phyloP scores from a whole-genome alignment of 2,113 vertebrate genomes.

The Nothocercus julius region DNA sequence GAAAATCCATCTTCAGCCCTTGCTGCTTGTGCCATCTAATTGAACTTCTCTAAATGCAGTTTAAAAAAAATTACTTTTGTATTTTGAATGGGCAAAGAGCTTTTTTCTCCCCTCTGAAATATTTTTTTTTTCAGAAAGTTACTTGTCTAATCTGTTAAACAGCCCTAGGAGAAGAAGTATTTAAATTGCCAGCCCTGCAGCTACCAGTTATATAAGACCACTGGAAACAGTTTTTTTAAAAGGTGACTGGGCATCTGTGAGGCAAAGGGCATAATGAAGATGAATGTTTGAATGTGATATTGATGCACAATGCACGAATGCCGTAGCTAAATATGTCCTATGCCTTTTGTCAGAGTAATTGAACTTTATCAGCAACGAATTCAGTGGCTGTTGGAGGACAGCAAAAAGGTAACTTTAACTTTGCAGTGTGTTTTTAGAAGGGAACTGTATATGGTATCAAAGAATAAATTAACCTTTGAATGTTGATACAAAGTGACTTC shows the following conservation, averaged over 20 bases:
- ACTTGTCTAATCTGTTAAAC: neutral
- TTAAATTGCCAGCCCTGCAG: neutral
- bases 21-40: neutral
- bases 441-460: neutral
- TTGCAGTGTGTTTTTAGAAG: neutral
- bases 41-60: neutral
- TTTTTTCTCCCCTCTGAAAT: neutral
- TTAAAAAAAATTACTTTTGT: neutral
- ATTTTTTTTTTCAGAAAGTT: neutral
- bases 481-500: neutral
- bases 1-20: neutral
- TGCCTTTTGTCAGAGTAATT: conserved; percentile 74
- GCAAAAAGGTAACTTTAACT: conserved; percentile 80
- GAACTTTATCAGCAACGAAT: conserved; percentile 77
- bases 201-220: neutral
- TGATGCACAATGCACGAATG: neutral
- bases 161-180: neutral
- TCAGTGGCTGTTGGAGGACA: conserved; percentile 80
- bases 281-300: neutral
- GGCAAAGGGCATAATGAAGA: neutral
- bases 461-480: neutral
- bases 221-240: neutral
- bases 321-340: neutral
- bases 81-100: neutral
- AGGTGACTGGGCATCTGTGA: neutral